These are phyloP conservation scores for Arizona elegans DNA, from an alignment of 2,113 vertebrate genomes.

Conservation along the genomic window DNA sequence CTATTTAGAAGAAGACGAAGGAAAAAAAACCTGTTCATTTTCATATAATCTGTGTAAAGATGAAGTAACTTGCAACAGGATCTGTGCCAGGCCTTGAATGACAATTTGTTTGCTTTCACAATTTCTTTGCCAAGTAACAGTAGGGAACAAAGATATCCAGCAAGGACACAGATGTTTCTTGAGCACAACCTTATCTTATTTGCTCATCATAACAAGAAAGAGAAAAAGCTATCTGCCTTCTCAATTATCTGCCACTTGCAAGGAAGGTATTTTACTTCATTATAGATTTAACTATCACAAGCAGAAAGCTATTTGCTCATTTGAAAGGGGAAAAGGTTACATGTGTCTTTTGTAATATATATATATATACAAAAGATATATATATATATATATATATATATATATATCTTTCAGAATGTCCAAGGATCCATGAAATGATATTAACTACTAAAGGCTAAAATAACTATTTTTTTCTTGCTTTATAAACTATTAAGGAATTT, in stretches of 20 bases:
- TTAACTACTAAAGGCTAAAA: not conserved
- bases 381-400: too few relatives aligned
- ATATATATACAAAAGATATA: too few relatives aligned
- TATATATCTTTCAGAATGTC: not conserved
- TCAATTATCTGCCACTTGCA: not conserved
- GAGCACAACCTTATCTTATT: not conserved
- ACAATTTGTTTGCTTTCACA: not conserved
- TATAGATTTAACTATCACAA: slow-evolving; percentile 11
- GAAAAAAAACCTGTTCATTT: not conserved
- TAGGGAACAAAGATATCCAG: slow-evolving; percentile 25
- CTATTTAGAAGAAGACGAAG: not conserved
- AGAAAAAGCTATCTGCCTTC: not conserved
- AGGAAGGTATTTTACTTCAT: not conserved
- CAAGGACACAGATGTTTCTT: not conserved
- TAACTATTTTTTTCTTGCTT: not conserved
- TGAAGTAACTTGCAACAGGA: slow-evolving; percentile 1
- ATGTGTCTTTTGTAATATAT: not conserved
- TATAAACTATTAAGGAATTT: slow-evolving; percentile 1
- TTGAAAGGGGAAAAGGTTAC: not conserved
- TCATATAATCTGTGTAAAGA: not conserved
- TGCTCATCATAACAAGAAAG: not conserved
- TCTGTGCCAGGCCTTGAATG: slow-evolving; percentile 20
- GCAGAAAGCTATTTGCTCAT: not conserved
- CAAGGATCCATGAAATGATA: not conserved
- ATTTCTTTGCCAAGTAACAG: not conserved